phyloP scores from a whole-genome alignment of 2,888 invertebrate genomes.

The Callimorpha dominula region DNA sequence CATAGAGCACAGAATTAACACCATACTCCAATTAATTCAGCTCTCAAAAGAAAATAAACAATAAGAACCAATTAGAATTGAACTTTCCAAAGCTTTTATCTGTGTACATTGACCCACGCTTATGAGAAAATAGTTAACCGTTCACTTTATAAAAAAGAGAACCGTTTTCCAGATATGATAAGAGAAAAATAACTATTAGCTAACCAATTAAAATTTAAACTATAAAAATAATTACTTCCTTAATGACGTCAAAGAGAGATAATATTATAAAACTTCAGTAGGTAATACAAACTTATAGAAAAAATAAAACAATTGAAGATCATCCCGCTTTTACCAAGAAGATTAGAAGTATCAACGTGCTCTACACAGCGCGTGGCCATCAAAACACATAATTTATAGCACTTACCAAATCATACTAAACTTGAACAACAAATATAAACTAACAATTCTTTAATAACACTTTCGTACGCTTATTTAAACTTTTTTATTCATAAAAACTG shows the following conservation, averaged over 20 bases:
- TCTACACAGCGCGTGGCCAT: constrained; percentile 64
- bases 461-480: constrained; percentile 33
- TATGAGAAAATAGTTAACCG: constrained; percentile 29
- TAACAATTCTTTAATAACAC: constrained; percentile 31
- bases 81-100: constrained; percentile 33
- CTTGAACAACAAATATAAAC: constrained; percentile 32
- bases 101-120: constrained; percentile 24
- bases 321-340: constrained; percentile 20
- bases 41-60: constrained; percentile 12
- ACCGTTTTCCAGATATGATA: constrained; percentile 33
- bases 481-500: constrained; percentile 56
- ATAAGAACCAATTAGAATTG: constrained; percentile 10
- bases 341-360: constrained; percentile 56
- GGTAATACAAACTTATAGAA: constrained; percentile 19
- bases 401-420: constrained; percentile 67
- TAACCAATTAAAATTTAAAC: not conserved
- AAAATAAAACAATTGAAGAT: constrained; percentile 31
- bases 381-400: constrained; percentile 39
- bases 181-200: constrained; percentile 12
- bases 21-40: not conserved
- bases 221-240: not conserved
- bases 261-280: not conserved
- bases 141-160: constrained; percentile 33
- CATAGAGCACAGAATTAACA: too few species aligned
- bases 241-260: constrained; percentile 7